Conservation (phyloP, 2,113 vertebrate genomes). For the Etheostoma spectabile region DNA sequence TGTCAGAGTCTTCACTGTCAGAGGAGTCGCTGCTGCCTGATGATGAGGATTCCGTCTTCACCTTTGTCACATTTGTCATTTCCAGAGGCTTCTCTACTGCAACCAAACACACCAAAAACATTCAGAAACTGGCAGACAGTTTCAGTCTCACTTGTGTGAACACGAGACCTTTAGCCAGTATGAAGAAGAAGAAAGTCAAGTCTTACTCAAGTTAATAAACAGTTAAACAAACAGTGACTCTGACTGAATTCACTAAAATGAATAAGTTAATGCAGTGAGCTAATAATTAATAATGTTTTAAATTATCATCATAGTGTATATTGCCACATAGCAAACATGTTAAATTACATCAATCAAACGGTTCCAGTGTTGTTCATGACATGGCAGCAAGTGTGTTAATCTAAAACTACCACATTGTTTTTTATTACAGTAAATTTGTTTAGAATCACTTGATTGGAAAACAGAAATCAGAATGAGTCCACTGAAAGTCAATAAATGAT, state of each 20-base stretch:
- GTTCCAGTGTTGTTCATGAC: neutral
- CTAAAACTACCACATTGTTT: neutral
- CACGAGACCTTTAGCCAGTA: too few relatives aligned
- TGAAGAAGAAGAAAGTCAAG: too few relatives aligned
- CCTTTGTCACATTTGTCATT: conserved; percentile 86
- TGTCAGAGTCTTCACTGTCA: conserved; percentile 93
- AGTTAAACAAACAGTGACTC: neutral
- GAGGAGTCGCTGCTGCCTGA: conserved; percentile 94
- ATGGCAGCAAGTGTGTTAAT: neutral
- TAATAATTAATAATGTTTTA: neutral
- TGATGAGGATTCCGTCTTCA: conserved; percentile 92
- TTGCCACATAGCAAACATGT: neutral
- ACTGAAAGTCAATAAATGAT: neutral
- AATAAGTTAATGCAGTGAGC: too few relatives aligned
- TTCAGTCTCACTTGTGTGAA: neutral
- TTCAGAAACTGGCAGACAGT: neutral
- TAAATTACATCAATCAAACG: neutral
- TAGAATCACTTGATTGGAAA: neutral
- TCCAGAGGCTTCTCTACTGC: conserved; percentile 88
- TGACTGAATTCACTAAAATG: too few relatives aligned
- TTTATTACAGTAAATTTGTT: neutral
- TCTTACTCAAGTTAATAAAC: too few relatives aligned
- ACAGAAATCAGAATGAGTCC: neutral
- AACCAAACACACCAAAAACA: conserved; percentile 29
- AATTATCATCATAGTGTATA: neutral